These are phyloP conservation scores for Crotalus helleri DNA, from an alignment of 2,113 vertebrate genomes.

Conservation along the genomic window DNA sequence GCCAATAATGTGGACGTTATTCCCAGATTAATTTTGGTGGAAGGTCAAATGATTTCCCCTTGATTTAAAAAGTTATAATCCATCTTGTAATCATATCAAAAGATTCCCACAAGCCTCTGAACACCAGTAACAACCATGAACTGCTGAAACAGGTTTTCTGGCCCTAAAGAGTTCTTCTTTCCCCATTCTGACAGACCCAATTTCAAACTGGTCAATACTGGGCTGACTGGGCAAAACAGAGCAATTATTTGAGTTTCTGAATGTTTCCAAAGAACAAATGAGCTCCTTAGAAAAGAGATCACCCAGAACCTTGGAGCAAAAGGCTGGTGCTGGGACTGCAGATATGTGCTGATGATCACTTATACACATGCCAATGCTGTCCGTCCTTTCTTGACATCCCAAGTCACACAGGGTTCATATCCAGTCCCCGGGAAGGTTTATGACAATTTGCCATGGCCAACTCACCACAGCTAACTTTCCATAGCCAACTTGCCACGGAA, in stretches of 20 bases:
- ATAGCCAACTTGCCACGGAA: no score
- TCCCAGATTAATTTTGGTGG: neutral
- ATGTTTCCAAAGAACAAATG: neutral
- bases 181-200: neutral
- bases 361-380: neutral
- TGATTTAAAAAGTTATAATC: no score
- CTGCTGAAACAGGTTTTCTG: no score
- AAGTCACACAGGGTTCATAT: neutral
- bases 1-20: neutral
- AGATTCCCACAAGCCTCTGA: no score
- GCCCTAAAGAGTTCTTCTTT: neutral
- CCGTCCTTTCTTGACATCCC: neutral
- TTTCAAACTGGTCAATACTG: neutral
- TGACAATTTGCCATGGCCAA: no score
- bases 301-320: neutral
- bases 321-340: neutral
- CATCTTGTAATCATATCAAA: no score
- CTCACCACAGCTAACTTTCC: no score
- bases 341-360: neutral
- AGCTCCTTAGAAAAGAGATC: neutral
- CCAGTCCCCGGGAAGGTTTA: no score
- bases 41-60: neutral
- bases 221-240: neutral
- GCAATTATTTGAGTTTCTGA: neutral
- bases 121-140: no score